Conservation (phyloP, 2,113 vertebrate species). For the Gopherus flavomarginatus region DNA sequence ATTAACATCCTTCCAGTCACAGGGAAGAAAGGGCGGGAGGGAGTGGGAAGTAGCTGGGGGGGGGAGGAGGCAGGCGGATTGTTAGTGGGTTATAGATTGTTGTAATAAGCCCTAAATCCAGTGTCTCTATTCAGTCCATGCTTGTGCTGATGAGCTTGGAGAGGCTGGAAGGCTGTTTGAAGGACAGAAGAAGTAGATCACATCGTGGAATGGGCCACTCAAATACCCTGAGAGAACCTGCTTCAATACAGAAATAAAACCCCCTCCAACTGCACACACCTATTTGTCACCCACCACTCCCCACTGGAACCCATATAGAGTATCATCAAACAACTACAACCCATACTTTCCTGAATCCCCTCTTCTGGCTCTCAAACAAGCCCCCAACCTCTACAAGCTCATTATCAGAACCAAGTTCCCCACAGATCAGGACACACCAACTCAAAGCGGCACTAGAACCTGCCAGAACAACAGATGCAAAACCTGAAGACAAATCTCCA, state of each 20-base stretch:
- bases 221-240: neutral
- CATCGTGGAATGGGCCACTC: neutral
- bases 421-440: neutral
- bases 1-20: neutral
- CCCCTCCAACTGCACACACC: neutral
- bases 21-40: neutral
- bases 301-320: neutral
- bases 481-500: neutral
- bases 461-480: neutral
- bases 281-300: neutral
- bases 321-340: neutral
- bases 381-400: neutral
- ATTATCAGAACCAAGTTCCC: neutral
- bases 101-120: too few relatives aligned
- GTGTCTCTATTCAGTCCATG: neutral
- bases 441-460: neutral
- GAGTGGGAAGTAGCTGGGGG: neutral
- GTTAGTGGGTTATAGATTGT: neutral
- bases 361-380: neutral
- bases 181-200: neutral
- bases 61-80: accelerated
- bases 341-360: neutral
- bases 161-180: neutral
- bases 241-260: neutral
- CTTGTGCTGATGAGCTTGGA: neutral